phyloP scores from a whole-genome alignment of 2,113 vertebrate species.

The Solea solea region DNA sequence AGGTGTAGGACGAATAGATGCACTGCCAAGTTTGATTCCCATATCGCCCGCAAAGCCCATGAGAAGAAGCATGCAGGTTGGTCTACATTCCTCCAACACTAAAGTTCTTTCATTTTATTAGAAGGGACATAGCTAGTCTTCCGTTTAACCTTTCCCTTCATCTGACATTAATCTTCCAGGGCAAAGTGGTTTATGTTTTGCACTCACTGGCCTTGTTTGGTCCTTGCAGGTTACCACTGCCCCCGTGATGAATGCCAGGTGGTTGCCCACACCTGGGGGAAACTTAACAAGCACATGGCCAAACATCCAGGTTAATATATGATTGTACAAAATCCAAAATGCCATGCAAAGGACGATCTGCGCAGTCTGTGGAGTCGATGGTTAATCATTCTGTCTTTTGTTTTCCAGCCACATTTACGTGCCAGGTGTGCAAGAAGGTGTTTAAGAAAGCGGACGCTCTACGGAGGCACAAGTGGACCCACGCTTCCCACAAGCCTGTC shows the following conservation, averaged over 20 bases:
- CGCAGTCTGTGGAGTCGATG: no score
- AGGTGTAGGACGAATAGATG: constrained; percentile 80
- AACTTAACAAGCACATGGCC: constrained; percentile 72
- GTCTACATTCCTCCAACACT: constrained; percentile 7
- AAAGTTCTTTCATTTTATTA: background rate
- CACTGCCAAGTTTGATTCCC: constrained; percentile 66
- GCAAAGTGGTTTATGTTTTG: background rate
- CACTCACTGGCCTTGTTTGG: background rate
- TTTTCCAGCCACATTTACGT: constrained; percentile 62
- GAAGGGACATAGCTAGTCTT: constrained; percentile 10
- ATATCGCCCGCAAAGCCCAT: constrained; percentile 73
- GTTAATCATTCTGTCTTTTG: background rate
- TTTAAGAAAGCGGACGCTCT: constrained; percentile 69
- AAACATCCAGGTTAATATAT: constrained; percentile 76
- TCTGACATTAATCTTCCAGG: background rate
- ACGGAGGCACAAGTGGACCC: constrained; percentile 76
- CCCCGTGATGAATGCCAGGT: constrained; percentile 66
- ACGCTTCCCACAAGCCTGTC: constrained; percentile 73
- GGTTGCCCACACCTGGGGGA: constrained; percentile 73
- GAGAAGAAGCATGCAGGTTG: constrained; percentile 81
- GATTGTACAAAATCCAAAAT: background rate
- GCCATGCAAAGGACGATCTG: no score
- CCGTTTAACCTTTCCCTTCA: constrained; percentile 1
- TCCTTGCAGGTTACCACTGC: constrained; percentile 80
- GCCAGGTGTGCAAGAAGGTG: constrained; percentile 75